Evolutionary conservation across 2,113 vertebrate species (phyloP).

Genomic region (Esox niger): DNA sequence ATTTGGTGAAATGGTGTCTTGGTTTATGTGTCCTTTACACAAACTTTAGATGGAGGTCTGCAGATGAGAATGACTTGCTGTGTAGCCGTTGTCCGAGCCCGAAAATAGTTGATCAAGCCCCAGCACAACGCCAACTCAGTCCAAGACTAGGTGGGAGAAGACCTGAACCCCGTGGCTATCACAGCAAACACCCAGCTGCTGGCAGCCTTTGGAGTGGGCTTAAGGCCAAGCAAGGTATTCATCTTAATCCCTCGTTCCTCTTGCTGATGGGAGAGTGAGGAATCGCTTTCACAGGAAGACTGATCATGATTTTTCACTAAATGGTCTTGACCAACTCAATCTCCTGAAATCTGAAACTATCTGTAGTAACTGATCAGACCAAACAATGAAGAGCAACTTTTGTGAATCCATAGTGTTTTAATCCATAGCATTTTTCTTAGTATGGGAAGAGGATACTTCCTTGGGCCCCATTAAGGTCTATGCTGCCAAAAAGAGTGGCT

Average conservation of each 20-base stretch:
- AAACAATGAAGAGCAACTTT: too few species aligned
- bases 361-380: too few species aligned
- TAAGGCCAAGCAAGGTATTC: constrained; percentile 17
- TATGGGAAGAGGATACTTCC: constrained; percentile 38
- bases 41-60: constrained; percentile 59
- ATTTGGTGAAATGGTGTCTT: neutral
- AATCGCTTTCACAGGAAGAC: too few species aligned
- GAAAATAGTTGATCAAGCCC: neutral
- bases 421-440: constrained; percentile 17
- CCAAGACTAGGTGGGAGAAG: neutral
- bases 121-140: neutral
- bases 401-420: too few species aligned
- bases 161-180: neutral
- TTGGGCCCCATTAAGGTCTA: constrained; percentile 57
- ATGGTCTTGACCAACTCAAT: too few species aligned
- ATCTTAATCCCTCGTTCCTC: neutral
- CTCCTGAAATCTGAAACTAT: too few species aligned
- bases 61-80: constrained; percentile 60
- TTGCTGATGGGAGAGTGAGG: too few species aligned
- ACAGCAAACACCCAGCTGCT: too few species aligned
- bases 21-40: too few species aligned
- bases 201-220: neutral
- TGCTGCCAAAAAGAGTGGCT: constrained; percentile 23
- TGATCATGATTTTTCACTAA: too few species aligned
- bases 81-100: constrained; percentile 51